A percentile compares a stretch with the other conserved stretches of the same genome.
Evolutionary conservation across 2,797 vertebrate genomes (phyloP).

Genomic region (Rhabdomys pumilio): DNA sequence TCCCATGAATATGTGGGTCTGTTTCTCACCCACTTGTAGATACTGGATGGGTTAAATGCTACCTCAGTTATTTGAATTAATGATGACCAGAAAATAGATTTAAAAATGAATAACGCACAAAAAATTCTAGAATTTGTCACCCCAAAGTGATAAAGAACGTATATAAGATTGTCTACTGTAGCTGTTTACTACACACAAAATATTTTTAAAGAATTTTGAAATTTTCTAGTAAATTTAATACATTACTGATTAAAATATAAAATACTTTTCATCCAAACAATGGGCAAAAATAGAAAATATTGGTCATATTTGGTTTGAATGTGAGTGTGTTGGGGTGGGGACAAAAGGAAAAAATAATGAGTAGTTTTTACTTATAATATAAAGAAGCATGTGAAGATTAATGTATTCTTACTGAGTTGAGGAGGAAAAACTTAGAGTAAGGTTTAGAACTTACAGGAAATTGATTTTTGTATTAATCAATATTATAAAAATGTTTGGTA

Average conservation of each 20-base stretch:
- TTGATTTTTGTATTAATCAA: slow-evolving; percentile 58
- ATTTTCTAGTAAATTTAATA: neutral
- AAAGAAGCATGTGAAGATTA: neutral
- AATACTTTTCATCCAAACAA: neutral
- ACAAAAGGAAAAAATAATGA: neutral
- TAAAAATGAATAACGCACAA: neutral
- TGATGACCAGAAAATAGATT: neutral
- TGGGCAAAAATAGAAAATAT: neutral
- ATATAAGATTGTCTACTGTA: neutral
- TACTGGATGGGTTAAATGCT: neutral
- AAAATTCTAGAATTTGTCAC: neutral
- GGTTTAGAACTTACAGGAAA: slow-evolving; percentile 3
- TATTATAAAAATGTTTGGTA: slow-evolving; percentile 47
- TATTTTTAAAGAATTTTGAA: slow-evolving; percentile 1
- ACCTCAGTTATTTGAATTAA: neutral
- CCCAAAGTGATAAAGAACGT: neutral
- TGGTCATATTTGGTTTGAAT: slow-evolving; percentile 22
- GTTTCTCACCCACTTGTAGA: neutral
- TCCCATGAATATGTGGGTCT: neutral
- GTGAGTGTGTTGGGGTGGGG: neutral
- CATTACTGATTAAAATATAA: neutral
- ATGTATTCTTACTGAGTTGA: neutral
- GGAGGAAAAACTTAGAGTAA: slow-evolving; percentile 15
- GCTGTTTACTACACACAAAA: neutral
- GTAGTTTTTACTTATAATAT: neutral